Base-by-base conservation (phyloP, 2,888 invertebrate genomes). In the Stenodera caucasica region DNA sequence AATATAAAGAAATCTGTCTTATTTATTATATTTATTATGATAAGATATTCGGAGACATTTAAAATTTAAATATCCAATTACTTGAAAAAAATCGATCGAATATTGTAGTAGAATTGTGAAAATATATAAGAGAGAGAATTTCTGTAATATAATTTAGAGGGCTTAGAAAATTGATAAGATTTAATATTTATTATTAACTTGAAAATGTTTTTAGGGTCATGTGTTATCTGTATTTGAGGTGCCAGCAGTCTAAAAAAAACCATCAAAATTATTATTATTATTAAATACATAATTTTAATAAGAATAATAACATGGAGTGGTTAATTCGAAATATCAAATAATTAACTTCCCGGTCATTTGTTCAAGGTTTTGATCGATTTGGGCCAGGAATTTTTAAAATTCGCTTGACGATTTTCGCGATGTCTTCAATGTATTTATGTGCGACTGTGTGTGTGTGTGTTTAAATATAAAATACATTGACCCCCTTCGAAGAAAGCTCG, bases 171-270 rank as follows among this genome's bases (percentile, higher is more conserved):
- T 45, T 45, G 45, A 45, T 45, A 33, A 35, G 35, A 23, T 53
- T n/a, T n/a, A n/a, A 12, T 61, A 61, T 57, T 61, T 65, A 66
- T 63, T 64, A 64, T 60, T 67, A 45, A 45, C 45, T 45, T 45
- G 37, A 37, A 37, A 37, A 37, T 37, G 12, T 21, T 45, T 35
- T 45, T 45, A 45, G 58, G 67, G 67, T 67, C 67, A 67, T 61
- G 63, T 63, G 67, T 67, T 67, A 67, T 67, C 67, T 63, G 51
- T 21, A 61, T 51, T 58, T 63, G 35, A 63, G 67, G 64, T 66
- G 67, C 67, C 66, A 63, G 53, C 54, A 54, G 61, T 61, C 57
- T 61, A 61, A 57, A 61, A 57, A 57, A 61, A 61, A 21, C 8
- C 15, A 40, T 45, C 45, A 21, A 45, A 45, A 21, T 45, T 45